Evolutionary conservation across 1,140 invertebrate species (phyloP), one percentile per base, ranked within the genome.

Genomic region (Prorops nasuta): DNA sequence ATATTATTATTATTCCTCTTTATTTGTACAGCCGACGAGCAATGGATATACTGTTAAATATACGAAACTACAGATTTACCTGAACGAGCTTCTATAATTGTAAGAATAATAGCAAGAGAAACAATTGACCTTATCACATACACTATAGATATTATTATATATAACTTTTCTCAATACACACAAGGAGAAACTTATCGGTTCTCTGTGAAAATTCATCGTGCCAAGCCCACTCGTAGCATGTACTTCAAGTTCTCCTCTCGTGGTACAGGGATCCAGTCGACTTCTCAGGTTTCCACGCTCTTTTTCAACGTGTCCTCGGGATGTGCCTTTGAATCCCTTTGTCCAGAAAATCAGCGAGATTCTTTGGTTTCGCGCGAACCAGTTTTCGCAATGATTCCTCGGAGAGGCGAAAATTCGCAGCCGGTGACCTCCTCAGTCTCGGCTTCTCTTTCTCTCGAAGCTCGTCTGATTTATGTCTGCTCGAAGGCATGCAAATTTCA

Each of bases 381-480:
- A 68, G 64, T 65, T 70, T 67, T 67, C 56, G 56, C 58, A 50
- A 64, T 32, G 51, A 47, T 37, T 19, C 24, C 39, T 24, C 4
- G 28, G 22, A 16, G 46, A 14, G 45, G 16, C 18, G 35, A 58
- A 51, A 60, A 44, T 58, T 54, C 49, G 47, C 54, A 51, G 44
- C 52, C 52, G 52, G 28, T 46, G 32, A 40, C n/a, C 42, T 22
- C 3, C 39, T 14, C 3, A 1, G n/a, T 12, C 1, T 9, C 8
- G 21, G 3, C 15, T 17, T 18, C 20, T 32, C 35, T n/a, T 9
- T 22, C 37, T 38, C 22, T 60, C 51, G 63, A 62, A 59, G 48
- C 49, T 16, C 14, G 43, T 34, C 60, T 71, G 69, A 73, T 71
- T 71, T 69, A 70, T 65, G 56, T 45, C 35, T 16, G 45, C 51